A percentile compares a stretch with the other conserved stretches of the same genome.
phyloP scores from a whole-genome alignment of 2,113 vertebrate genomes.

The Channa maculata region DNA sequence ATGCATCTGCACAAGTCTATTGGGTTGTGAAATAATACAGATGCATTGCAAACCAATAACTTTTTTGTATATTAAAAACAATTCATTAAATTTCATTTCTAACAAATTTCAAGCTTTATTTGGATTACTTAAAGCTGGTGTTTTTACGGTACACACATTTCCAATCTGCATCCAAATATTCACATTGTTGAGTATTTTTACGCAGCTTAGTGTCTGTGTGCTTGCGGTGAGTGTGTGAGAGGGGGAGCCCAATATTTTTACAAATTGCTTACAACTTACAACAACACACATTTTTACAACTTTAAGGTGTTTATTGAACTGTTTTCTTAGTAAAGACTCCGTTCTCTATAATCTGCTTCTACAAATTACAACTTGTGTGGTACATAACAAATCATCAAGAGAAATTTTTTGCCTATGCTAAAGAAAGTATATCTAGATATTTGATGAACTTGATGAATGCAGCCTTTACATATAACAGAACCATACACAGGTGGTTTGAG shows the following conservation, averaged over 20 bases:
- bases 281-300: neutral
- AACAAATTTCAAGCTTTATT: neutral
- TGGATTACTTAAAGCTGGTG: too few relatives aligned
- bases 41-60: neutral
- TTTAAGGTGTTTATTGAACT: neutral
- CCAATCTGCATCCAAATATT: neutral
- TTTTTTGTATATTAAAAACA: neutral
- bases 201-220: neutral
- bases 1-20: neutral
- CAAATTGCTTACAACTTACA: neutral
- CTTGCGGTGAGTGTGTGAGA: constrained; percentile 1
- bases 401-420: neutral
- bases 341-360: neutral
- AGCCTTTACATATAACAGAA: constrained; percentile 5
- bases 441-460: neutral
- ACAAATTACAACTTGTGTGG: neutral
- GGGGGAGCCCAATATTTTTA: constrained; percentile 13
- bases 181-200: neutral
- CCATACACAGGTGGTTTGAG: constrained; percentile 18
- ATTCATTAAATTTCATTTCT: too few relatives aligned
- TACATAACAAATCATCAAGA: neutral
- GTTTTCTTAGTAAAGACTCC: neutral
- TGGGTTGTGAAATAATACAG: constrained; percentile 2
- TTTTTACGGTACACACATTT: neutral
- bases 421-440: neutral